Evolutionary conservation across 2,113 vertebrate genomes (phyloP).

Genomic region (Micronycteris hirsuta): DNA sequence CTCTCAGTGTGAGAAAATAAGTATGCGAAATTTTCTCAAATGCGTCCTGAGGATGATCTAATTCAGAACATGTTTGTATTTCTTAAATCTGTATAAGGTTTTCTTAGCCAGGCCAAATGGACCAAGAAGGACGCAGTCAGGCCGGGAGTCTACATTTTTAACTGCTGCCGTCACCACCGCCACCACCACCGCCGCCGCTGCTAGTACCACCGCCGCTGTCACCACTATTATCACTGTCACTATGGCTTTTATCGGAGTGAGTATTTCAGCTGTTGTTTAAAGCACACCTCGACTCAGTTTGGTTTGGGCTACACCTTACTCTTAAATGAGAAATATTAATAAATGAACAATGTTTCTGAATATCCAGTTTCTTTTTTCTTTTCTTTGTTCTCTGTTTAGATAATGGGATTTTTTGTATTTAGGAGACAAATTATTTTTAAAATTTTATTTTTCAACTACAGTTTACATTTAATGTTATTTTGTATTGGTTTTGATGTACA

Average conservation of each 20-base stretch:
- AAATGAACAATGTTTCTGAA: neutral
- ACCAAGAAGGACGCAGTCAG: neutral
- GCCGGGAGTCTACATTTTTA: neutral
- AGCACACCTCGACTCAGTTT: neutral
- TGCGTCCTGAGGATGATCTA: neutral
- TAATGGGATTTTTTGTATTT: neutral
- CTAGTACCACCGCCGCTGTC: too few species aligned
- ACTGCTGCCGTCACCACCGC: neutral
- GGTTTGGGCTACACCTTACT: neutral
- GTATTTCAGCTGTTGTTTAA: neutral
- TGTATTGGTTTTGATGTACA: neutral
- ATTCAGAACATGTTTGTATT: neutral
- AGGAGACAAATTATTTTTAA: neutral
- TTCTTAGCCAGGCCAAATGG: neutral
- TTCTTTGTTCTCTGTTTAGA: neutral
- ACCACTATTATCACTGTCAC: too few species aligned
- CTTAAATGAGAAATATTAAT: neutral
- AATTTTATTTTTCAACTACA: neutral
- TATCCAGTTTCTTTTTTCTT: neutral
- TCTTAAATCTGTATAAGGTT: neutral
- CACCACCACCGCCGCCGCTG: too few species aligned
- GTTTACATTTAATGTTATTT: neutral
- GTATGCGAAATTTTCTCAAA: neutral
- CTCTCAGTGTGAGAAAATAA: neutral
- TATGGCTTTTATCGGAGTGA: neutral